phyloP scores from a whole-genome alignment of 2,888 invertebrate genomes.

The Aporophyla lueneburgensis region DNA sequence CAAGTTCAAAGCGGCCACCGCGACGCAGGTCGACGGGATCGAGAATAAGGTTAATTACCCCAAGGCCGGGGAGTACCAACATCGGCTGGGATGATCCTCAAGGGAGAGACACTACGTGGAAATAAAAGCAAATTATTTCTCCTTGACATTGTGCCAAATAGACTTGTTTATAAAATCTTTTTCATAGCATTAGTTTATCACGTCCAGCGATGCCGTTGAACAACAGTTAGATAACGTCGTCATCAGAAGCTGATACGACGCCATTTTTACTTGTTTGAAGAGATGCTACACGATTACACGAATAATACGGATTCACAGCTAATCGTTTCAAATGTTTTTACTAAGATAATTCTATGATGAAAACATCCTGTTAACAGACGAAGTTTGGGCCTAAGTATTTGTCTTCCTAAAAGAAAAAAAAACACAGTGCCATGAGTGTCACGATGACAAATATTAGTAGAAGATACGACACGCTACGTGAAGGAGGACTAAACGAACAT shows the following conservation, averaged over 20 bases:
- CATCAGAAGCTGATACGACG: constrained; percentile 38
- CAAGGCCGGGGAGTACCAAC: constrained; percentile 84
- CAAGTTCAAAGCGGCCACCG: constrained; percentile 86
- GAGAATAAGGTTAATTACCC: constrained; percentile 87
- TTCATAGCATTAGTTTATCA: constrained; percentile 44
- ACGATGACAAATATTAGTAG: constrained; percentile 27
- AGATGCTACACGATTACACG: constrained; percentile 17
- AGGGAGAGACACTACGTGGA: constrained; percentile 67
- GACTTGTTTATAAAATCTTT: constrained; percentile 58
- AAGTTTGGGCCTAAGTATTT: not conserved
- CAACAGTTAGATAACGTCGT: constrained; percentile 40
- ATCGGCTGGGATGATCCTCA: constrained; percentile 59
- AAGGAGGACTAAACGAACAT: constrained; percentile 14
- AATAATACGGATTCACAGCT: constrained; percentile 11
- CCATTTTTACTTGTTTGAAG: constrained; percentile 33
- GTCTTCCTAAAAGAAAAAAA: constrained; percentile 13
- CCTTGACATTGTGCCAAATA: constrained; percentile 73
- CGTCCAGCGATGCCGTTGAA: constrained; percentile 32
- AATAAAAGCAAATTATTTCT: constrained; percentile 71
- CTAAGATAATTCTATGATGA: constrained; percentile 8
- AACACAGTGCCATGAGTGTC: not conserved
- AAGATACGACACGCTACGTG: constrained; percentile 15
- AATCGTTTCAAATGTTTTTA: constrained; percentile 21
- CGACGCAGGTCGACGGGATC: constrained; percentile 78
- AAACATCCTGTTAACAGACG: constrained; percentile 5